phyloP scores from a whole-genome alignment of 2,113 vertebrate genomes.

The Scomber scombrus region DNA sequence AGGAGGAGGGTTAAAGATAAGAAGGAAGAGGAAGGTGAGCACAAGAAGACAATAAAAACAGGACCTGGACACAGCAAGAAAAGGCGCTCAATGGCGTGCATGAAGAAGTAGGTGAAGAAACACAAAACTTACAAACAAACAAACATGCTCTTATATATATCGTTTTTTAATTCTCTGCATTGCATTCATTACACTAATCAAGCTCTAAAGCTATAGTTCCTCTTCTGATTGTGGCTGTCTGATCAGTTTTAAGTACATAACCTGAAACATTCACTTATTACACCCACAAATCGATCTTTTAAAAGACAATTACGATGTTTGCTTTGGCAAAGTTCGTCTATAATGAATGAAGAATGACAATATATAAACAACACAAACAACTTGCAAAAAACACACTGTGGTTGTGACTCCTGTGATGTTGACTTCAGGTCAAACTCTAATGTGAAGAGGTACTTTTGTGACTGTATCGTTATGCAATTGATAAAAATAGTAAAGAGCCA shows the following conservation, averaged over 20 bases:
- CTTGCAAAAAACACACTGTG: constrained; percentile 2
- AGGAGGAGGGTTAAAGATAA: background rate
- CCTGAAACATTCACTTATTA: background rate
- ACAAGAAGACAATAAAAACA: background rate
- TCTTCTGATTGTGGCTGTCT: background rate
- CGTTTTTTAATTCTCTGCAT: constrained; percentile 35
- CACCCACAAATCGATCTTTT: background rate
- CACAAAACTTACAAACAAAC: constrained; percentile 58
- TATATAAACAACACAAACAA: constrained; percentile 5
- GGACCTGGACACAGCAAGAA: constrained; percentile 3
- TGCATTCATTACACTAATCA: constrained; percentile 9
- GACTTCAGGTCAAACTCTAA: background rate
- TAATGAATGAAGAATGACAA: constrained; percentile 29
- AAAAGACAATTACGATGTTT: background rate
- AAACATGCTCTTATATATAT: constrained; percentile 49
- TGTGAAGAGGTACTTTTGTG: background rate
- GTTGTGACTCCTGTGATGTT: constrained; percentile 1
- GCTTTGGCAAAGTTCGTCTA: background rate
- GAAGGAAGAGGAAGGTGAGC: background rate
- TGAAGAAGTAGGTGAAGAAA: constrained; percentile 38
- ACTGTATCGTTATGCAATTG: background rate
- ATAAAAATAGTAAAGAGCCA: background rate
- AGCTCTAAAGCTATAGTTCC: background rate
- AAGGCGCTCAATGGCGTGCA: constrained; percentile 18
- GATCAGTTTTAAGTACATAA: background rate